phyloP scores from a whole-genome alignment of 1,140 invertebrate genomes.

The Harpegnathos saltator region DNA sequence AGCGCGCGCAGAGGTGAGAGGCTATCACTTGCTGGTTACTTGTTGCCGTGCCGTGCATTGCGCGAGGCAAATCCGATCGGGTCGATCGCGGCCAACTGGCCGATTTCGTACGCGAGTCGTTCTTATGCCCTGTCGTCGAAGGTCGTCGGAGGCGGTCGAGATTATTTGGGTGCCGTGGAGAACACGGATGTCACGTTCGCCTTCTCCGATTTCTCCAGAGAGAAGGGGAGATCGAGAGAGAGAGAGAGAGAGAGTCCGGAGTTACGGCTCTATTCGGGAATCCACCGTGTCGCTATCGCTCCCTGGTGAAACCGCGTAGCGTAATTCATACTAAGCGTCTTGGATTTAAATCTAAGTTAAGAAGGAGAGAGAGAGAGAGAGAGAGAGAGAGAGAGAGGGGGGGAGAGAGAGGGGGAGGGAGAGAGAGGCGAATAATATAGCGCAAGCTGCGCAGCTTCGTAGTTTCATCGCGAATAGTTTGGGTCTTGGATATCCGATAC shows the following conservation, averaged over 20 bases:
- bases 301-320: not conserved
- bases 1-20: slow-evolving; percentile 66
- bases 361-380: too few species aligned
- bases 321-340: not conserved
- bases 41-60: slow-evolving; percentile 60
- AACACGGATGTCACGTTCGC: not conserved
- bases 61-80: slow-evolving; percentile 1
- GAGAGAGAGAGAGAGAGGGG: too few species aligned
- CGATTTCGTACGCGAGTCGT: not conserved
- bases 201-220: not conserved
- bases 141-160: not conserved
- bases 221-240: too few species aligned
- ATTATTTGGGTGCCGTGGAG: not conserved
- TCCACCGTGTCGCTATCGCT: not conserved
- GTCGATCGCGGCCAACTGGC: slow-evolving; percentile 5
- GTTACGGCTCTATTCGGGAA: not conserved
- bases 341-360: not conserved
- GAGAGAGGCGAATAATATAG: too few species aligned
- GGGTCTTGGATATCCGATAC: not conserved
- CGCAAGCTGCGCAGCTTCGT: too few species aligned
- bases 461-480: not conserved
- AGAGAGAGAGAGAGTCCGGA: too few species aligned
- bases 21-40: slow-evolving; percentile 56
- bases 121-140: too few species aligned
- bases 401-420: too few species aligned